Base-by-base conservation (phyloP, 2,888 invertebrate genomes). In the Flabesymbios commensalis region DNA sequence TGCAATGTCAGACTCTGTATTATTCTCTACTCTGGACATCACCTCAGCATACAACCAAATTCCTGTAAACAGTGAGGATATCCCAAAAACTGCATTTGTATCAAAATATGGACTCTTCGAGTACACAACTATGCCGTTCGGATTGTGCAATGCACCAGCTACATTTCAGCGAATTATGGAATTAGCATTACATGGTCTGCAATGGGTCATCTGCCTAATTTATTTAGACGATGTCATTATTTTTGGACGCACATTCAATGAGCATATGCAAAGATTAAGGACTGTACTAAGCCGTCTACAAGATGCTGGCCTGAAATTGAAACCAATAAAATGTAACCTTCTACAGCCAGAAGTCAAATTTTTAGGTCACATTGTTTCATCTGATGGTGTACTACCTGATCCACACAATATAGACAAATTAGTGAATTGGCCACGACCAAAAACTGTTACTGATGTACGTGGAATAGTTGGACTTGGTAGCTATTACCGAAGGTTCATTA, bases 381-480 rank as follows among this genome's bases (percentile, higher is more conserved):
- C n/a, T 1, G 31, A 28, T 19, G 59, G 59, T 17, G 14, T 59
- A 2, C n/a, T 17, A 2, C 41, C 54, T 7, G n/a, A 41, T 3
- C 49, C 36, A 14, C 31, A 45, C 1, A 57, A 61, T 2, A 26
- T 49, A 3, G 3, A 7, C 22, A n/a, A 5, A 1, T 26, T 61
- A 1, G 7, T 2, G 1, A 28, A 32, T 1, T 61, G 39, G 28
- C 39, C 48, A 17, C 10, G 2, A 1, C 67, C 67, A n/a, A 45
- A 17, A 0, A 41, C 17, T 17, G 19, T 54, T 0, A 64, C 57
- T 22, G 63, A 71, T 24, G 54, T 71, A 0, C 57, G 67, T 28
- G 24, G 43, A 7, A 69, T 71, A 33, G 22, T 71, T 17, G 68
- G 72, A 1, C 31, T 71, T 2, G 57, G 57, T 7, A 65, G 61